Evolutionary conservation across 2,888 invertebrate species (phyloP).

Genomic region (Dolichopus griseipennis): DNA sequence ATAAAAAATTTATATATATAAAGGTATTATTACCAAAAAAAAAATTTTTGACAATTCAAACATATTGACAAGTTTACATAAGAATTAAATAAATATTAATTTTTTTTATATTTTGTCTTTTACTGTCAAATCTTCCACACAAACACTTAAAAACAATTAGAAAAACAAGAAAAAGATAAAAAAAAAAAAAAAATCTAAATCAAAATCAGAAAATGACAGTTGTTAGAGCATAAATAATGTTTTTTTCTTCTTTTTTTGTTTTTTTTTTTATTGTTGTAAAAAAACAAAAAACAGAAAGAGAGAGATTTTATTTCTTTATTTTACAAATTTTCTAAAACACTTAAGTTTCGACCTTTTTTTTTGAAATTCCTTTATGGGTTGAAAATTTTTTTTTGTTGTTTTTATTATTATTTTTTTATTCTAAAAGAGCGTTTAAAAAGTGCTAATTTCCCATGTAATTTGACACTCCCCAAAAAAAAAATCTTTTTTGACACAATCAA

Average conservation of each 20-base stretch:
- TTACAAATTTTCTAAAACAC: not conserved
- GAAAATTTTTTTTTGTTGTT: not conserved
- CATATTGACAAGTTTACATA: too few species aligned
- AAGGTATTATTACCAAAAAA: too few species aligned
- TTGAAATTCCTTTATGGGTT: not conserved
- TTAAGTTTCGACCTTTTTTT: not conserved
- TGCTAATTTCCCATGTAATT: conserved; percentile 6
- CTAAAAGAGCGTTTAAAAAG: conserved; percentile 5
- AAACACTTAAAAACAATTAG: too few species aligned
- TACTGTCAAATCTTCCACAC: too few species aligned
- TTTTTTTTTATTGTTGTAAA: too few species aligned
- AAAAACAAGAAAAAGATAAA: too few species aligned
- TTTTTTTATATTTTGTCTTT: too few species aligned
- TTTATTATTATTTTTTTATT: not conserved
- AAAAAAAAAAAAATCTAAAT: not conserved
- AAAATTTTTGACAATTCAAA: too few species aligned
- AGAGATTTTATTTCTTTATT: not conserved
- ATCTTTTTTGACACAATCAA: not conserved
- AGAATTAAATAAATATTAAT: too few species aligned
- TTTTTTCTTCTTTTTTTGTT: not conserved
- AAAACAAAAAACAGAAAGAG: too few species aligned
- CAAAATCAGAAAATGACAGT: not conserved
- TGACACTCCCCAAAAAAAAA: conserved; percentile 2
- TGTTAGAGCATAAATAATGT: conserved; percentile 3
- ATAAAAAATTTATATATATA: too few species aligned